A percentile compares a stretch with the other conserved stretches of the same genome.
phyloP scores from a whole-genome alignment of 2,113 vertebrate species.

The Gymnogyps californianus region DNA sequence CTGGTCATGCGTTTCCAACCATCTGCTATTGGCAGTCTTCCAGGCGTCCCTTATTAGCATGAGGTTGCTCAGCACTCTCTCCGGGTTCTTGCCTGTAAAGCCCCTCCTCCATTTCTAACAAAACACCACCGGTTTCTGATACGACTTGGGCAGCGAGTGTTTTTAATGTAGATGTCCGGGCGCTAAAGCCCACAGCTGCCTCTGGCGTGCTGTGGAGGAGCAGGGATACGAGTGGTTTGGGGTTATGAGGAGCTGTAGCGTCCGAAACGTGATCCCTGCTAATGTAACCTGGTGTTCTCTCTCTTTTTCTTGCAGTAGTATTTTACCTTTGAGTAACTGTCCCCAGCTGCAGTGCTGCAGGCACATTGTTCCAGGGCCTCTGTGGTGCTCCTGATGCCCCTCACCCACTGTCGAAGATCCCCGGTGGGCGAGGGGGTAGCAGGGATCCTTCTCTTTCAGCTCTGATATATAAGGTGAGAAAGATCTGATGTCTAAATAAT shows the following conservation, averaged over 20 bases:
- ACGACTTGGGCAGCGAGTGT: not conserved
- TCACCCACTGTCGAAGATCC: constrained; percentile 99
- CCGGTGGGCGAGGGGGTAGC: constrained; percentile 98
- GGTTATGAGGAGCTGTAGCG: not conserved
- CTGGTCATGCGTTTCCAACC: constrained; percentile 29
- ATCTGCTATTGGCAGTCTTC: constrained; percentile 28
- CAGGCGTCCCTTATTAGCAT: constrained; percentile 16
- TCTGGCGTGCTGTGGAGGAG: not conserved
- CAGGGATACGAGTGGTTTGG: fast-evolving
- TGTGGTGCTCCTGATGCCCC: constrained; percentile 99
- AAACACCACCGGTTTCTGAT: not conserved
- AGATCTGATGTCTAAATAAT: not conserved
- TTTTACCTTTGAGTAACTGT: constrained; percentile 85
- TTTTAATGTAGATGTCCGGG: not conserved
- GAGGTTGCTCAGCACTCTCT: constrained; percentile 36
- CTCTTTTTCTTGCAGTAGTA: constrained; percentile 78
- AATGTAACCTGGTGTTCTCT: not conserved
- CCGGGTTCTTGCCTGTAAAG: not conserved
- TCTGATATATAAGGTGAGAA: constrained; percentile 89
- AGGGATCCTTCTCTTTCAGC: constrained; percentile 97
- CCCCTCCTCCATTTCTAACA: not conserved
- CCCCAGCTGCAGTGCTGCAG: constrained; percentile 87
- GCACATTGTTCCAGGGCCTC: constrained; percentile 96
- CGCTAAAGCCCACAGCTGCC: not conserved
- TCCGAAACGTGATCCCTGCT: not conserved